A percentile compares a stretch with the other conserved stretches of the same genome.
These are phyloP conservation scores for Oryzias woworae DNA, from an alignment of 2,113 vertebrate genomes.

Conservation along the genomic window DNA sequence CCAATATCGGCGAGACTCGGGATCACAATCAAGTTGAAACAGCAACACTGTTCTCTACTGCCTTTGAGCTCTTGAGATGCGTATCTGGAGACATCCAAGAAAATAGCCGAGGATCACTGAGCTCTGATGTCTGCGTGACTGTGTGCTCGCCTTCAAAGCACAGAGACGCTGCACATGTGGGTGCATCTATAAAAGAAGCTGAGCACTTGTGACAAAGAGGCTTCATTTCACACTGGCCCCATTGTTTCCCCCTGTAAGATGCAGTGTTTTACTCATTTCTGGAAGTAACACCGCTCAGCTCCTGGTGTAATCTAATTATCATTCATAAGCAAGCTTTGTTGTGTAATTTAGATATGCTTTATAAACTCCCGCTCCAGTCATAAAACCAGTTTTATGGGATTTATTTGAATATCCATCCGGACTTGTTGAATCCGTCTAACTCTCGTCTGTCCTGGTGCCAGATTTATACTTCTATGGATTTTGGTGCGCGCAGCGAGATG, in stretches of 20 bases:
- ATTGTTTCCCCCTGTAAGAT: conserved; percentile 25
- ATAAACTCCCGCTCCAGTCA: conserved; percentile 12
- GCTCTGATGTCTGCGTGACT: conserved; percentile 25
- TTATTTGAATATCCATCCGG: conserved; percentile 8
- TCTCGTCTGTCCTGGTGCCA: conserved; percentile 22
- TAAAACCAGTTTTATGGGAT: conserved; percentile 25
- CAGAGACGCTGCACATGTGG: conserved; percentile 37
- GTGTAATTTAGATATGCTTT: conserved; percentile 28
- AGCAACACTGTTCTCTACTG: conserved; percentile 31
- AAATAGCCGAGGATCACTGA: conserved; percentile 15
- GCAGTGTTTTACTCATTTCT: conserved; percentile 2
- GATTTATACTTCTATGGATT: conserved; percentile 49
- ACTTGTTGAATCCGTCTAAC: conserved; percentile 30
- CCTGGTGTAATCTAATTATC: conserved; percentile 37
- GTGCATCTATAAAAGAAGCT: conserved; percentile 15
- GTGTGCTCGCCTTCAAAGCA: conserved; percentile 17
- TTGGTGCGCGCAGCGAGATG: conserved; percentile 28
- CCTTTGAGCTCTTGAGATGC: conserved; percentile 33
- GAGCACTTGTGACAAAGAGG: conserved; percentile 11
- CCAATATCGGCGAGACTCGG: conserved; percentile 31
- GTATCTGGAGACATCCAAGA: conserved; percentile 37
- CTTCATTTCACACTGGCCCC: conserved; percentile 13
- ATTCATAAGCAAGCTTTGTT: conserved; percentile 14
- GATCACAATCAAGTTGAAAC: conserved; percentile 31
- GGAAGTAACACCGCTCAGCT: conserved; percentile 16